These are phyloP conservation scores for Hirundo rustica DNA, from an alignment of 2,797 vertebrate genomes.

Conservation along the genomic window DNA sequence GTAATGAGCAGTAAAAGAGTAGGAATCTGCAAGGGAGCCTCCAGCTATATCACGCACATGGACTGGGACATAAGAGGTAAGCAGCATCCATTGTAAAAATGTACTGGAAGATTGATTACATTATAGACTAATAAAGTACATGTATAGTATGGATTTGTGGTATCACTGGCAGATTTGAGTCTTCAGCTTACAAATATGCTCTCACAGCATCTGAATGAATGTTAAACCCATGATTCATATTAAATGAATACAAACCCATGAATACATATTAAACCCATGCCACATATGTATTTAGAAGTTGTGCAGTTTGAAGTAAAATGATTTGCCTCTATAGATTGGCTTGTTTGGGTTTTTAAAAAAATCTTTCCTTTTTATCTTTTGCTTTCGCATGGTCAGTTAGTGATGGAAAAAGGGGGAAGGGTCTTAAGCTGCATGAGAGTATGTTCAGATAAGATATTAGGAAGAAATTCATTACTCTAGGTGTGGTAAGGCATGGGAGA, in stretches of 20 bases:
- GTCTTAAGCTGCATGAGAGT: neutral
- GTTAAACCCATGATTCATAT: neutral
- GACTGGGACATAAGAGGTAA: constrained; percentile 96
- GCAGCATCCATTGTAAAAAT: neutral
- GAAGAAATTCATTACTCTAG: neutral
- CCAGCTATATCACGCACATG: constrained; percentile 95
- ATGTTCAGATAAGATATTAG: neutral
- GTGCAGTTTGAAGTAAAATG: neutral
- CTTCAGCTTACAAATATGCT: neutral
- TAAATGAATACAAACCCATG: too few species aligned
- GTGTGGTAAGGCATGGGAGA: neutral
- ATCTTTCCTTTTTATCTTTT: neutral
- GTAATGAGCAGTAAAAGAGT: constrained; percentile 97
- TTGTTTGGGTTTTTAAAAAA: neutral
- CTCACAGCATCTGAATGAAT: neutral
- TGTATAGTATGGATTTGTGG: neutral
- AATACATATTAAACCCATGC: too few species aligned
- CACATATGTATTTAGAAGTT: neutral
- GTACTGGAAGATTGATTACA: neutral
- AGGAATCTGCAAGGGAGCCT: constrained; percentile 93
- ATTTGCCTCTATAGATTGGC: neutral
- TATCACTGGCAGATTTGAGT: neutral
- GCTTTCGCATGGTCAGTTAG: neutral
- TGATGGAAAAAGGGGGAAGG: neutral
- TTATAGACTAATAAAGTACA: neutral